Conservation (phyloP, 2,113 vertebrate genomes). For the Myodes glareolus region DNA sequence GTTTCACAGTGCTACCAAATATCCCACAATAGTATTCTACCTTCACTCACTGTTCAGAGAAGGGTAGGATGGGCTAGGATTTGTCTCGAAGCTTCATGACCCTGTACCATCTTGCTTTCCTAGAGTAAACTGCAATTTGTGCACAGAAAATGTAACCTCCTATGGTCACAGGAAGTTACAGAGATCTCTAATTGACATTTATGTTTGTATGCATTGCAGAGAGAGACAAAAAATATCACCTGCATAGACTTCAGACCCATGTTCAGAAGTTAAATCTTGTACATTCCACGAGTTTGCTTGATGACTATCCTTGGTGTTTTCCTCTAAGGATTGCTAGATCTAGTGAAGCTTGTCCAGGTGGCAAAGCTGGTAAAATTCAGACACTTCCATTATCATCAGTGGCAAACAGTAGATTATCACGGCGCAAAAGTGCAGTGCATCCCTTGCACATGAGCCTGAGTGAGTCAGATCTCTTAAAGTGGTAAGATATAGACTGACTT, state of each 20-base stretch:
- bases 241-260: neutral
- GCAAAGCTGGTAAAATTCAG: neutral
- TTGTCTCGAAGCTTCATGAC: neutral
- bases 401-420: neutral
- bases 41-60: neutral
- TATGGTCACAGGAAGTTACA: neutral
- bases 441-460: neutral
- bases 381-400: neutral
- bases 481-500: neutral
- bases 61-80: neutral
- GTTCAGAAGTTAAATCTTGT: neutral
- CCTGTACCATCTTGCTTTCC: neutral
- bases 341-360: neutral
- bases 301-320: too few relatives aligned
- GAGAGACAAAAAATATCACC: neutral
- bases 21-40: too few relatives aligned
- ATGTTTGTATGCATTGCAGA: too few relatives aligned
- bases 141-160: neutral
- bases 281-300: neutral
- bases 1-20: too few relatives aligned
- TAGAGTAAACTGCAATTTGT: neutral
- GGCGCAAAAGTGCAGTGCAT: too few relatives aligned
- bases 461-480: too few relatives aligned
- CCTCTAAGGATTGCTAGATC: neutral
- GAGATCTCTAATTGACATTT: neutral